A percentile compares a stretch with the other conserved stretches of the same genome.
These are phyloP conservation scores for Drosophila greeni DNA, from an alignment of 2,888 invertebrate genomes.

Conservation along the genomic window DNA sequence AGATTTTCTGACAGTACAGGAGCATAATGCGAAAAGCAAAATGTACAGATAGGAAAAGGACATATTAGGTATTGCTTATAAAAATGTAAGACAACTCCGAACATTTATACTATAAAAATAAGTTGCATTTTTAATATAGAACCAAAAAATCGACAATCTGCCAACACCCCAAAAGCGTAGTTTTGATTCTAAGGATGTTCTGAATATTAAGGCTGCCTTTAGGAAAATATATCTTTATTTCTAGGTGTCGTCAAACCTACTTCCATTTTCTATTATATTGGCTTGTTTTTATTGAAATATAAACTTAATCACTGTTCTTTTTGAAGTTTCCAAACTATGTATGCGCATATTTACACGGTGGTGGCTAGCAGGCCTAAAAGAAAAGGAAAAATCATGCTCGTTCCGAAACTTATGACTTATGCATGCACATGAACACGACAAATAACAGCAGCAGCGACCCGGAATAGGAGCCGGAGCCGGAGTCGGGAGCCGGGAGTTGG, in stretches of 20 bases:
- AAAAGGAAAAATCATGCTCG: constrained; percentile 44
- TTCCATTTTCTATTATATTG: neutral
- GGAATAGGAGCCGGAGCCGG: constrained; percentile 6
- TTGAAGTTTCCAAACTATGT: constrained; percentile 11
- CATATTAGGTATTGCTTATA: no score
- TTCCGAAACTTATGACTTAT: constrained; percentile 54
- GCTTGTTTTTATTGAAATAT: neutral
- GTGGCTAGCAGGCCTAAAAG: constrained; percentile 13
- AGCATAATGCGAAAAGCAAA: neutral
- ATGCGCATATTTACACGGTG: constrained; percentile 29
- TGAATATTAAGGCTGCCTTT: neutral
- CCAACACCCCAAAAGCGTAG: no score
- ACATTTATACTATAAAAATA: no score
- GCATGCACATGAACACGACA: constrained; percentile 59
- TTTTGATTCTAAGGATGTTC: neutral
- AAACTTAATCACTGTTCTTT: constrained; percentile 1
- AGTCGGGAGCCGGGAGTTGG: neutral
- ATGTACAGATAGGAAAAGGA: neutral
- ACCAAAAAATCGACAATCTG: no score
- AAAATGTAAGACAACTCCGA: no score
- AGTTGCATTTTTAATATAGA: no score
- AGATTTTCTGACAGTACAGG: neutral
- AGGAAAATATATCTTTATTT: neutral
- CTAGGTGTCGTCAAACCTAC: neutral
- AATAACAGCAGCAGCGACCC: constrained; percentile 46